Evolutionary conservation across 2,113 vertebrate species (phyloP).

Genomic region (Sinosuthora webbiana): DNA sequence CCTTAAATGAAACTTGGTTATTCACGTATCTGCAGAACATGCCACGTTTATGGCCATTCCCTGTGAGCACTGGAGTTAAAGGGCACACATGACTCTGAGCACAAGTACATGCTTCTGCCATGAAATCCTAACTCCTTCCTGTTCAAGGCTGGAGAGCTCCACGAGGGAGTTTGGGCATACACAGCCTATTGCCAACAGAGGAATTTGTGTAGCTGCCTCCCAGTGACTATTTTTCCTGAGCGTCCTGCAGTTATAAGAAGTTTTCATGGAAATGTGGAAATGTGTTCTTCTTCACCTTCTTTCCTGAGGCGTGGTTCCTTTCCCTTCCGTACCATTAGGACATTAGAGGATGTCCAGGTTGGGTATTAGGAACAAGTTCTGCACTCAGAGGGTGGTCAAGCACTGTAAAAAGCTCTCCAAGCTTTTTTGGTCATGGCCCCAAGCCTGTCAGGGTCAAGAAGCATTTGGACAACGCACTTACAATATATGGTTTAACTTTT

Average conservation of each 20-base stretch:
- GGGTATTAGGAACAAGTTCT: not conserved
- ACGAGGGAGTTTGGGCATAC: not conserved
- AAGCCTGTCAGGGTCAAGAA: not conserved
- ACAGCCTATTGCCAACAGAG: not conserved
- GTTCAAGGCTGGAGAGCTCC: not conserved
- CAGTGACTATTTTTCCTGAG: not conserved
- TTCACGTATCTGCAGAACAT: not conserved
- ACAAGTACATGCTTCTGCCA: not conserved
- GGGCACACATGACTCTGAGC: not conserved
- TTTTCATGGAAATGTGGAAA: not conserved
- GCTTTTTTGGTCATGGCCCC: fast-evolving
- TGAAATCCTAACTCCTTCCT: not conserved
- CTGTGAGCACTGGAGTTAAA: not conserved
- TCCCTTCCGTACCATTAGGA: not conserved
- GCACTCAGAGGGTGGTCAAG: not conserved
- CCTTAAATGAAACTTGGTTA: not conserved
- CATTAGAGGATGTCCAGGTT: not conserved
- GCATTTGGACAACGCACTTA: not conserved
- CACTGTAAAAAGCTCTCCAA: not conserved
- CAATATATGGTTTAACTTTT: not conserved
- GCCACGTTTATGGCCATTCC: not conserved
- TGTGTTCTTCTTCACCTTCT: not conserved
- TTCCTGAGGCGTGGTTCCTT: not conserved
- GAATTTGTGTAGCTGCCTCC: not conserved
- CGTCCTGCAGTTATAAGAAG: not conserved